Evolutionary conservation across 2,113 vertebrate species (phyloP).

Genomic region (Neogobius melanostomus): DNA sequence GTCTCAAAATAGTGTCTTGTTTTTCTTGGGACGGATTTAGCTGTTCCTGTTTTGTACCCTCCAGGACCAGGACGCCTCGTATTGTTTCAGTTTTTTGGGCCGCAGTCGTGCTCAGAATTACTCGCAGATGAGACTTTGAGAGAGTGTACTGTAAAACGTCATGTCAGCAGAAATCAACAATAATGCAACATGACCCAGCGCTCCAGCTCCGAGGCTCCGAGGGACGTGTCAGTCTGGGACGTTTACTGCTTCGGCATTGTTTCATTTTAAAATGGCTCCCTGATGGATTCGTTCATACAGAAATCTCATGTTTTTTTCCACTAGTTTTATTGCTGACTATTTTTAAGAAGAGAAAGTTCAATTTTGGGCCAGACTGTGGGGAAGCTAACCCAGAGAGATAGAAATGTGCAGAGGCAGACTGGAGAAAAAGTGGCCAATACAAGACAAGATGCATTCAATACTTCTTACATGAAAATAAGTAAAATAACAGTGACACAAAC

Average conservation of each 20-base stretch:
- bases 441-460: too few relatives aligned
- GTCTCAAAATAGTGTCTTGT: conserved; percentile 23
- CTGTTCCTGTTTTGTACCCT: conserved; percentile 38
- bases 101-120: conserved; percentile 7
- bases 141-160: not conserved
- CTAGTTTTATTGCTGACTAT: not conserved
- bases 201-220: not conserved
- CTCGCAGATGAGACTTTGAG: conserved; percentile 18
- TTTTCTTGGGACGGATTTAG: conserved; percentile 34
- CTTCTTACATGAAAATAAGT: too few relatives aligned
- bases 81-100: conserved; percentile 14
- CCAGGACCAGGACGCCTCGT: conserved; percentile 1
- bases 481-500: too few relatives aligned
- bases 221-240: not conserved
- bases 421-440: too few relatives aligned
- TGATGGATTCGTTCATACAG: not conserved
- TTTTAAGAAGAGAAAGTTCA: not conserved
- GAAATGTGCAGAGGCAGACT: too few relatives aligned
- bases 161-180: conserved; percentile 11
- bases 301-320: not conserved
- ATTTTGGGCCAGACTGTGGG: not conserved
- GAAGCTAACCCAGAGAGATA: not conserved
- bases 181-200: not conserved
- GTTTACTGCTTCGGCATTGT: not conserved
- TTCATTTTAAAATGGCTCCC: not conserved